Conservation (phyloP, 2,888 invertebrate genomes). For the Stenoptilia bipunctidactyla region DNA sequence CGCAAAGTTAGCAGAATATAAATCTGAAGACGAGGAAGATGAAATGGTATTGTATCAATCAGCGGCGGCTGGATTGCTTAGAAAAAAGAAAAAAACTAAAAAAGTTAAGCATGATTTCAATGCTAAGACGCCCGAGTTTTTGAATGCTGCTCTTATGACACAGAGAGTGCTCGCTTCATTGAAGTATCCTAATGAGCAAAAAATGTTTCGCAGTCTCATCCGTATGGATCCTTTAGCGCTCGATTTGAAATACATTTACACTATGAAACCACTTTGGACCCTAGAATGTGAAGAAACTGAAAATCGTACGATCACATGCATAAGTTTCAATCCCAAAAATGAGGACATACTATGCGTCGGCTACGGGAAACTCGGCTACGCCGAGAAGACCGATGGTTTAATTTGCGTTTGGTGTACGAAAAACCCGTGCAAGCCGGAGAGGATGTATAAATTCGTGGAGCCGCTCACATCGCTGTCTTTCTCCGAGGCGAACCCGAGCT, state of each 20-base stretch:
- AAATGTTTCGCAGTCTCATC: constrained; percentile 76
- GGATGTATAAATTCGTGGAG: constrained; percentile 72
- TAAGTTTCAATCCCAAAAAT: constrained; percentile 78
- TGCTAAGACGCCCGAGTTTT: constrained; percentile 50
- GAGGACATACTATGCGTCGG: constrained; percentile 80
- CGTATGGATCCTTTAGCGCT: constrained; percentile 73
- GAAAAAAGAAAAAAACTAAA: constrained; percentile 31
- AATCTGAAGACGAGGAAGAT: constrained; percentile 39
- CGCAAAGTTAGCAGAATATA: constrained; percentile 41
- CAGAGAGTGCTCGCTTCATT: constrained; percentile 81
- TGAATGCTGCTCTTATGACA: constrained; percentile 74
- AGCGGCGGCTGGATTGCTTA: constrained; percentile 34
- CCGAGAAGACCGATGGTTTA: constrained; percentile 70
- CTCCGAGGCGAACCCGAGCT: constrained; percentile 76
- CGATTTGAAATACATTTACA: constrained; percentile 76
- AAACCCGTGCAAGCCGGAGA: constrained; percentile 83
- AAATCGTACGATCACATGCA: constrained; percentile 70
- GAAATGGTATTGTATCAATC: constrained; percentile 60
- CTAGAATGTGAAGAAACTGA: constrained; percentile 64
- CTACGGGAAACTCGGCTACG: constrained; percentile 77
- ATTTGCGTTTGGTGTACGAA: constrained; percentile 85
- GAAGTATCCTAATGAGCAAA: constrained; percentile 75
- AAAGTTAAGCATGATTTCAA: constrained; percentile 24
- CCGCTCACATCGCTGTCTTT: constrained; percentile 80
- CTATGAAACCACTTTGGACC: constrained; percentile 76